Conservation (phyloP, 2,113 vertebrate genomes). For the Datnioides undecimradiatus region DNA sequence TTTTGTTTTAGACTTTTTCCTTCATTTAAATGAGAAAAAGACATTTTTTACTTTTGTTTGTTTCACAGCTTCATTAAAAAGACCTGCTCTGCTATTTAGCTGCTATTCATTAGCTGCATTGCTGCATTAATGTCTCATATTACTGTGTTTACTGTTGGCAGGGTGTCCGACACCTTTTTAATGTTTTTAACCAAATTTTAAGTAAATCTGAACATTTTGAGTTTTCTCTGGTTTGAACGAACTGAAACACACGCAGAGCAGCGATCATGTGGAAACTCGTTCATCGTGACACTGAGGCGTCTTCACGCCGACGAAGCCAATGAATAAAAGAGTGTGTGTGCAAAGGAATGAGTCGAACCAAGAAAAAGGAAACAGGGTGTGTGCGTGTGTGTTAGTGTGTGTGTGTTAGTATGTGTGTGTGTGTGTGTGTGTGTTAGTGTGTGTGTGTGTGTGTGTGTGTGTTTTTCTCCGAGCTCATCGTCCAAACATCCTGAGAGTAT, state of each 20-base stretch:
- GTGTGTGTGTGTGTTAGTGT: slow-evolving; percentile 11
- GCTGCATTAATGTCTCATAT: too few species aligned
- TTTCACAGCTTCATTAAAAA: too few species aligned
- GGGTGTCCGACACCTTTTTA: too few species aligned
- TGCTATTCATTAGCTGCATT: too few species aligned
- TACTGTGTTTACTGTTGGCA: too few species aligned
- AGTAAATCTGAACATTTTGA: too few species aligned
- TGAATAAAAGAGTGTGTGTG: slow-evolving; percentile 1
- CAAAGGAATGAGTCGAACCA: neutral
- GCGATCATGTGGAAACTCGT: slow-evolving; percentile 17
- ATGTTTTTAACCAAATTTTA: too few species aligned
- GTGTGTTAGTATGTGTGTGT: slow-evolving; percentile 4
- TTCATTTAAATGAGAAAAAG: too few species aligned
- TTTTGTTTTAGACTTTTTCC: too few species aligned
- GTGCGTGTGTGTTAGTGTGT: slow-evolving; percentile 15
- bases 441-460: slow-evolving; percentile 36
- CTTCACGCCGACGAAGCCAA: neutral
- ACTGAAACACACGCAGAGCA: neutral
- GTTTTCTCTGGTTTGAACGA: too few species aligned
- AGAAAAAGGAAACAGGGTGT: slow-evolving; percentile 16
- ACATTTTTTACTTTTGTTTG: too few species aligned
- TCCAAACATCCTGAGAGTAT: slow-evolving; percentile 72
- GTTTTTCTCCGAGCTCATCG: slow-evolving; percentile 28
- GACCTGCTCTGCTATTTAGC: too few species aligned
- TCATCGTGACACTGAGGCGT: neutral